These are phyloP conservation scores for Mesocentrotus franciscanus DNA, from an alignment of 53 echinoderm and acorn worm genomes.

Conservation along the genomic window DNA sequence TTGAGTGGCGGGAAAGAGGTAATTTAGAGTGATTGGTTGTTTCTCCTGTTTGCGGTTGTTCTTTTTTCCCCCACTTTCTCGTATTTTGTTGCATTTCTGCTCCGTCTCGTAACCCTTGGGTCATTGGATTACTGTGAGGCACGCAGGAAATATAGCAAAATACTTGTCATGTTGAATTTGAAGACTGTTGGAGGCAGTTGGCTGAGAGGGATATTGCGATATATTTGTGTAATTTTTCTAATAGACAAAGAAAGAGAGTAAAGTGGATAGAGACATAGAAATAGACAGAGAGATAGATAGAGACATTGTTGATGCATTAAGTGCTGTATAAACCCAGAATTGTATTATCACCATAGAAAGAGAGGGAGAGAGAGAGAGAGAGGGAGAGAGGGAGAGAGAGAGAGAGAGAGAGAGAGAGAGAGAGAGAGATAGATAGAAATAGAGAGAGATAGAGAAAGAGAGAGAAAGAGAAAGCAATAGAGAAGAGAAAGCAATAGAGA, in stretches of 20 bases:
- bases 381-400: neutral
- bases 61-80: neutral
- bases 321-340: no score
- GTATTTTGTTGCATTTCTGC: neutral
- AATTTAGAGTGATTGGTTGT: constrained; percentile 49
- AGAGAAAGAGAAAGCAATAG: neutral
- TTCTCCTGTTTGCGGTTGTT: neutral
- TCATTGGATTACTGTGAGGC: neutral
- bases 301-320: neutral
- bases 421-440: no score
- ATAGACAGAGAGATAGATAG: neutral
- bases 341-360: no score
- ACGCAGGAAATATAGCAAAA: neutral
- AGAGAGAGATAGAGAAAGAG: no score
- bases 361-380: neutral
- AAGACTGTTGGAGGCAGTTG: neutral
- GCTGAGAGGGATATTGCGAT: neutral
- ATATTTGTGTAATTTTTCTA: neutral
- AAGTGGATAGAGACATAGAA: neutral
- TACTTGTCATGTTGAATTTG: constrained; percentile 2
- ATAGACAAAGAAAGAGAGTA: neutral
- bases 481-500: neutral
- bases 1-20: constrained; percentile 32
- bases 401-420: neutral
- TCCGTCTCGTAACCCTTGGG: neutral